Evolutionary conservation across 2,113 vertebrate species (phyloP), one percentile per base, ranked within the genome.

Genomic region (Rhineura floridana): DNA sequence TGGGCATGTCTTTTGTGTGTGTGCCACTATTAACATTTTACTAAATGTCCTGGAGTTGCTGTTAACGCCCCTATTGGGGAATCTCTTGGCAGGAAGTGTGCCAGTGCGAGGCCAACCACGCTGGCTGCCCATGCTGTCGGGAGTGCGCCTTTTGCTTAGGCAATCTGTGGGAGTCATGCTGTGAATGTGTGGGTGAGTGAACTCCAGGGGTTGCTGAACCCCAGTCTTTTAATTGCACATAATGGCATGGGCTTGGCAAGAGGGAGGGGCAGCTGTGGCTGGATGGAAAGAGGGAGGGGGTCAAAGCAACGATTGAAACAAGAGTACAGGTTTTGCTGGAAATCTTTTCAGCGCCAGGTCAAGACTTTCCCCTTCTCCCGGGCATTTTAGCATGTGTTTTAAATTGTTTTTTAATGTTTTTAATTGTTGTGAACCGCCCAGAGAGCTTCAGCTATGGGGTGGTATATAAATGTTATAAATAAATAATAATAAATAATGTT

Each of bases 111-210:
- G 81, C 72, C 25, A 88, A 73, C 44, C 81, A n/a, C 15, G 81
- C 81, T 3, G 72, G 72, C 28, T 88, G 84, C 12, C 59, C 84
- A 2, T 86, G 87, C 72, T 88, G 87, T 6, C 69, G n/a, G 46
- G 81, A 88, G n/a, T 88, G 87, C 6, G 77, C 87, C 11, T 88
- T 83, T 50, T 88, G 87, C 70, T n/a, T 88, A 81, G 87, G 59
- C 62, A 88, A 77, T 4, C 72, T 88, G 1, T 88, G 87, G 87
- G 81, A 88, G 17, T 65, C 87, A 0, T 88, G 87, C 59, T 88
- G 87, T 3, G 81, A 83, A 15, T 88, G 87, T 55, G 72, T 88
- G 62, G 87, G 87, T 88, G 46, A 88, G 87, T 25, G 46, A 30
- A 55, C 59, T 62, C 23, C 33, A 33, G 77, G 81, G n/a, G 50